phyloP scores from a whole-genome alignment of 2,113 vertebrate genomes.

The Copsychus sechellarum region DNA sequence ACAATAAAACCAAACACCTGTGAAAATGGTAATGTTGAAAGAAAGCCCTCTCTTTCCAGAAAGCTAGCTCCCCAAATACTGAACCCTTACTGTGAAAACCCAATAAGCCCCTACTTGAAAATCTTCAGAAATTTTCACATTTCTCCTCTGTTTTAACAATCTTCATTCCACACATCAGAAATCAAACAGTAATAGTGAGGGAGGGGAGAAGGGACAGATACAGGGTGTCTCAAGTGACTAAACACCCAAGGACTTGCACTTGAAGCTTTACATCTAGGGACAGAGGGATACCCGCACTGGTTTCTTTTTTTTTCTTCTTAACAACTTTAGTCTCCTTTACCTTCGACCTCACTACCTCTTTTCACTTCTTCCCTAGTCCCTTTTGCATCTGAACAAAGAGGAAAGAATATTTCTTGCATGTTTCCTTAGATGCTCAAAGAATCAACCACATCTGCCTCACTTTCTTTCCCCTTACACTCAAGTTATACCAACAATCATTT shows the following conservation, averaged over 20 bases:
- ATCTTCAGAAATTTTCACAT: neutral
- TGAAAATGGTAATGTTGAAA: neutral
- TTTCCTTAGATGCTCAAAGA: neutral
- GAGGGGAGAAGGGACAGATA: neutral
- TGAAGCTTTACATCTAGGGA: neutral
- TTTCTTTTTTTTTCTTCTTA: neutral
- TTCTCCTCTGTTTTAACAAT: neutral
- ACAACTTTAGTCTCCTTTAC: neutral
- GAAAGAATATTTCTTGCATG: neutral
- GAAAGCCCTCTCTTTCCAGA: neutral
- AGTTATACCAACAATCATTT: neutral
- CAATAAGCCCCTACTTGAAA: neutral
- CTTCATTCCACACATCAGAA: neutral
- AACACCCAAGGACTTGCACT: neutral
- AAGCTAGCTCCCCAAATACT: neutral
- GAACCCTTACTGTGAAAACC: neutral
- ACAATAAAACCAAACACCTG: neutral
- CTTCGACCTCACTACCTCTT: neutral
- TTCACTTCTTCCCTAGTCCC: neutral
- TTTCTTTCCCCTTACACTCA: neutral
- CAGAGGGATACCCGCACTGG: neutral
- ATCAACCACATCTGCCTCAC: neutral
- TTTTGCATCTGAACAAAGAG: neutral
- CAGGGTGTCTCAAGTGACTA: fast-evolving
- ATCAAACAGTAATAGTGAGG: neutral